A percentile compares a stretch with the other conserved stretches of the same genome.
Conservation (phyloP, 2,113 vertebrate species). For the Syngnathus typhle region DNA sequence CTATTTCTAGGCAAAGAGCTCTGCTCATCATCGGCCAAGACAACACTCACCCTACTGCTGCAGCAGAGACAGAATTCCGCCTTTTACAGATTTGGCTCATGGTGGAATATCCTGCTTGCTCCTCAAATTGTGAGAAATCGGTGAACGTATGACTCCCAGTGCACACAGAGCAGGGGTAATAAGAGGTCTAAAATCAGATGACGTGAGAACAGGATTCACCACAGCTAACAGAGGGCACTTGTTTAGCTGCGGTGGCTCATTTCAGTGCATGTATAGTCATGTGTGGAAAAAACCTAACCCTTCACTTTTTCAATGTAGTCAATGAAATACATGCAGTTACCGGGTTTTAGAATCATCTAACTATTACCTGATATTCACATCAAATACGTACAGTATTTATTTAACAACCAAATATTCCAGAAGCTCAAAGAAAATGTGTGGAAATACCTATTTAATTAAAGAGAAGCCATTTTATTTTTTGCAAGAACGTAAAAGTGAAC, state of each 20-base stretch:
- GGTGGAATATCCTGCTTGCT: conserved; percentile 25
- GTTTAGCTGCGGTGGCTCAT: not conserved
- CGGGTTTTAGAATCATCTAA: no score
- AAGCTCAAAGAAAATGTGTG: not conserved
- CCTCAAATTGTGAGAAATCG: conserved; percentile 33
- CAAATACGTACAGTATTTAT: not conserved
- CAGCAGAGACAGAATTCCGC: conserved; percentile 24
- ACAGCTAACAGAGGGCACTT: not conserved
- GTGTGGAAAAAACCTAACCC: not conserved
- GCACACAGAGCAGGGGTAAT: not conserved
- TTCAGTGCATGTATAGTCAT: not conserved
- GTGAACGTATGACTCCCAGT: conserved; percentile 18
- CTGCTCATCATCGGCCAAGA: conserved; percentile 35
- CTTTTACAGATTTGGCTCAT: conserved; percentile 36
- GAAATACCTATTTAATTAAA: not conserved
- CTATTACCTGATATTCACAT: no score
- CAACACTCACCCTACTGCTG: conserved; percentile 38
- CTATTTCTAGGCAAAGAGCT: conserved; percentile 28
- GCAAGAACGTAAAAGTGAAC: not conserved
- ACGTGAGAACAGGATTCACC: no score
- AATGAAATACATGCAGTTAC: no score
- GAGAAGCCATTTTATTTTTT: not conserved
- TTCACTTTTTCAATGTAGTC: not conserved
- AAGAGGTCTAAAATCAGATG: conserved; percentile 39
- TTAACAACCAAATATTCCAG: not conserved